Evolutionary conservation across 2,888 invertebrate species (phyloP).

Genomic region (Diplolepis rosae): DNA sequence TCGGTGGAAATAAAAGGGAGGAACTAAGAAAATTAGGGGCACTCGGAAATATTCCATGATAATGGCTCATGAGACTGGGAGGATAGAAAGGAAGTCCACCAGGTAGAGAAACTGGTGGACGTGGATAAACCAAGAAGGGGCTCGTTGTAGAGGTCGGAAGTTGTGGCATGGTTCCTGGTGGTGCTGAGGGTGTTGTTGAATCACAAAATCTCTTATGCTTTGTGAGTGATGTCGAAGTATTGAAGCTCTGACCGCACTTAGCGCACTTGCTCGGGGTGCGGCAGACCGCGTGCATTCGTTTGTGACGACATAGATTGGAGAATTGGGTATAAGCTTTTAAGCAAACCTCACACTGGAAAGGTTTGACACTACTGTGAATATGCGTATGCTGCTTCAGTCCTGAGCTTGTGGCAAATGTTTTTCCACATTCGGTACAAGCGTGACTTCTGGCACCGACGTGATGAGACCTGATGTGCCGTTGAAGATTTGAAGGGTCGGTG

Average conservation of each 20-base stretch:
- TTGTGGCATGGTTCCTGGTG: slow-evolving; percentile 66
- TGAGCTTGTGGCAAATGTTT: slow-evolving; percentile 97
- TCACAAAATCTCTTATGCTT: slow-evolving; percentile 98
- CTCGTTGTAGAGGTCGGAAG: slow-evolving; percentile 57
- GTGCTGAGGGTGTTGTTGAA: slow-evolving; percentile 78
- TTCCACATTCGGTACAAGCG: slow-evolving; percentile 98
- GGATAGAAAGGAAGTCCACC: slow-evolving; percentile 77
- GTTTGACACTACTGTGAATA: slow-evolving; percentile 98
- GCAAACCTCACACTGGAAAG: slow-evolving; percentile 97
- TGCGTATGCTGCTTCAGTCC: slow-evolving; percentile 99
- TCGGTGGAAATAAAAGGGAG: slow-evolving; percentile 80
- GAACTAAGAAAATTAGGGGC: slow-evolving; percentile 78
- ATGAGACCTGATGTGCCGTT: slow-evolving; percentile 95
- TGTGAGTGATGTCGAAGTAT: slow-evolving; percentile 91
- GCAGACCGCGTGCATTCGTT: slow-evolving; percentile 98
- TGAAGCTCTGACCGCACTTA: slow-evolving; percentile 95
- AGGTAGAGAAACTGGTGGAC: slow-evolving; percentile 75
- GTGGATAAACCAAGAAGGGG: slow-evolving; percentile 82
- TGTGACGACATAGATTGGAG: slow-evolving; percentile 99
- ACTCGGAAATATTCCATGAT: slow-evolving; percentile 75
- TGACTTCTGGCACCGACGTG: slow-evolving; percentile 97
- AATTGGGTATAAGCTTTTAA: slow-evolving; percentile 99
- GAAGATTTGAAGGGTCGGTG: slow-evolving; percentile 96
- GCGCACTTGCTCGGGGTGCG: slow-evolving; percentile 94
- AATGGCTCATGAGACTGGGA: slow-evolving; percentile 79